Conservation (phyloP, 2,797 vertebrate genomes). For the Malacoctenus gilli region DNA sequence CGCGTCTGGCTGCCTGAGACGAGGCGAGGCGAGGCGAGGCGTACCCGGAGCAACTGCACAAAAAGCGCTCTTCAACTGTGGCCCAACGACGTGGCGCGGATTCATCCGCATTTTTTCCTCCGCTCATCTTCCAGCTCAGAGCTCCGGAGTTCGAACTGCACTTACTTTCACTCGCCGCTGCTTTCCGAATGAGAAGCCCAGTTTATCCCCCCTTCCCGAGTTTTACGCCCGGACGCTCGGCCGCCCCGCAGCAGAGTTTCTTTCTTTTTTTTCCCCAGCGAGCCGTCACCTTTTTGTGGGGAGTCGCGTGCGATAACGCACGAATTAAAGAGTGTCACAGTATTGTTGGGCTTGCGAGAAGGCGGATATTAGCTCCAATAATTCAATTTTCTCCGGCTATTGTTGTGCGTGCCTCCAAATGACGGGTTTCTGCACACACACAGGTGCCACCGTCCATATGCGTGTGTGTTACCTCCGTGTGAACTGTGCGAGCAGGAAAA, state of each 20-base stretch:
- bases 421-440: constrained; percentile 18
- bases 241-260: too few relatives aligned
- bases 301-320: too few relatives aligned
- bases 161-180: too few relatives aligned
- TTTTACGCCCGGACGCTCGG: too few relatives aligned
- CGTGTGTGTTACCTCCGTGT: constrained; percentile 36
- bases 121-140: too few relatives aligned
- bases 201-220: too few relatives aligned
- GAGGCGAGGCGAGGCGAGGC: background rate
- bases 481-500: constrained; percentile 40
- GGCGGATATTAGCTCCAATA: constrained; percentile 6
- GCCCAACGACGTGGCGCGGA: background rate
- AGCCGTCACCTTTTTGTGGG: too few relatives aligned
- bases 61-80: background rate
- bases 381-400: constrained; percentile 5
- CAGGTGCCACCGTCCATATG: too few relatives aligned
- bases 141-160: too few relatives aligned
- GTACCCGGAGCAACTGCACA: background rate
- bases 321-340: too few relatives aligned
- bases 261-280: too few relatives aligned
- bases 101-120: constrained; percentile 5
- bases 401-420: constrained; percentile 22
- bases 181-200: too few relatives aligned
- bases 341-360: constrained; percentile 10
- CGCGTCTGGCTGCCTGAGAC: background rate